Evolutionary conservation across 2,888 invertebrate species (phyloP).

Genomic region (Trissolcus japonicus): DNA sequence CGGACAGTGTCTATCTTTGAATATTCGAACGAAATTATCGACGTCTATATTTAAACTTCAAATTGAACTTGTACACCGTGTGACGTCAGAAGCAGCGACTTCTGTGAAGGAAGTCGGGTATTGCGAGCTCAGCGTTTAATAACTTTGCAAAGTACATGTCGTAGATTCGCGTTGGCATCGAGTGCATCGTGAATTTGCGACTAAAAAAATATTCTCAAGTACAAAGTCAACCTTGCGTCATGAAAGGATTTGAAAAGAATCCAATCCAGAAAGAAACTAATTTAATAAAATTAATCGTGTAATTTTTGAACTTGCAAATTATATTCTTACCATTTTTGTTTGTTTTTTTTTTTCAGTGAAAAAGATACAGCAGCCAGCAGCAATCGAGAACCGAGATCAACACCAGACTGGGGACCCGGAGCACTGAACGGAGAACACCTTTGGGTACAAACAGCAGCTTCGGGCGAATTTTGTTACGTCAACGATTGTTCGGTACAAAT

Average conservation of each 20-base stretch:
- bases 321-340: neutral
- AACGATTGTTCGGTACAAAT: constrained; percentile 89
- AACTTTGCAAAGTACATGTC: constrained; percentile 10
- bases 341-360: constrained; percentile 29
- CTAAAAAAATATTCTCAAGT: too few species aligned
- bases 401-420: constrained; percentile 91
- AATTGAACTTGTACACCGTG: constrained; percentile 1
- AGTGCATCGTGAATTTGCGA: neutral
- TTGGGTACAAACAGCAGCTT: constrained; percentile 93
- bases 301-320: neutral
- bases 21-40: constrained; percentile 3
- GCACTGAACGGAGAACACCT: constrained; percentile 95
- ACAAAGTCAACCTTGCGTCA: too few species aligned
- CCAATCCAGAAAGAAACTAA: neutral
- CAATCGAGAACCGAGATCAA: constrained; percentile 77
- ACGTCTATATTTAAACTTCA: constrained; percentile 6
- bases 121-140: neutral
- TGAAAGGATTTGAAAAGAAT: neutral
- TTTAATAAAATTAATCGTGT: neutral
- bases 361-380: constrained; percentile 30
- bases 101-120: constrained; percentile 6
- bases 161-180: neutral
- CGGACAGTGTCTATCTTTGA: too few species aligned
- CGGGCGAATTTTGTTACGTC: constrained; percentile 95
- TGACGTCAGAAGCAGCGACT: constrained; percentile 10